Evolutionary conservation across 2,888 invertebrate species (phyloP), one percentile per base, ranked within the genome.

Genomic region (Protula sp.): DNA sequence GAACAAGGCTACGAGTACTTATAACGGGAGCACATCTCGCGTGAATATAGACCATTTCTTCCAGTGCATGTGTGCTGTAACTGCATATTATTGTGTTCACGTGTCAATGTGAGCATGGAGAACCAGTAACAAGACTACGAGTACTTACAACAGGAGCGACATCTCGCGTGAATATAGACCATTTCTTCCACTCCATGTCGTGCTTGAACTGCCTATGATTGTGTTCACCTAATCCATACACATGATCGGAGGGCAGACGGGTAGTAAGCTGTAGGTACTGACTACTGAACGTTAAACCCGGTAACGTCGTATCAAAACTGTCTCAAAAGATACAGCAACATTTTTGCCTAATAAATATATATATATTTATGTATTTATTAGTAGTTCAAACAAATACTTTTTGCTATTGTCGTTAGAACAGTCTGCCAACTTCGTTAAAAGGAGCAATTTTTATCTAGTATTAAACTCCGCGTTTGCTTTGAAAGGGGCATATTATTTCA

Each of bases 181-280:
- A 76, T 9, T 66, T 71, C 47, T 61, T 67, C 72, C 73, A 75
- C 59, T 66, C 66, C 73, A 76, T 72, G 63, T 76, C 69, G 51
- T 74, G 75, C 2, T 61, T 58, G 27, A 75, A 69, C 14, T 60
- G 56, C 50, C 62, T 47, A 58, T 77, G 77, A 47, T 72, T 70
- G 58, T 77, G 75, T 55, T 77, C 77, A 1, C 77, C 77, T 55
- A 77, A 70, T 0, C 77, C 77, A 60, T 76, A 76, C 22, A 76
- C 47, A 47, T 70, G 54, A 38, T 54, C 59, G 27, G 71, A 69
- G 1, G 81, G 77, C n/a, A 75, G 64, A 3, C 64, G 57, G 14
- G 71, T 70, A 2, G 73, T 70, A 30, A 77, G 30, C 62, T 77
- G 75, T 26, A 74, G 57, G 55, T 70, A 75, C 65, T 77, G 75